Evolutionary conservation across 2,888 invertebrate species (phyloP).

Genomic region (Diadromus collaris): DNA sequence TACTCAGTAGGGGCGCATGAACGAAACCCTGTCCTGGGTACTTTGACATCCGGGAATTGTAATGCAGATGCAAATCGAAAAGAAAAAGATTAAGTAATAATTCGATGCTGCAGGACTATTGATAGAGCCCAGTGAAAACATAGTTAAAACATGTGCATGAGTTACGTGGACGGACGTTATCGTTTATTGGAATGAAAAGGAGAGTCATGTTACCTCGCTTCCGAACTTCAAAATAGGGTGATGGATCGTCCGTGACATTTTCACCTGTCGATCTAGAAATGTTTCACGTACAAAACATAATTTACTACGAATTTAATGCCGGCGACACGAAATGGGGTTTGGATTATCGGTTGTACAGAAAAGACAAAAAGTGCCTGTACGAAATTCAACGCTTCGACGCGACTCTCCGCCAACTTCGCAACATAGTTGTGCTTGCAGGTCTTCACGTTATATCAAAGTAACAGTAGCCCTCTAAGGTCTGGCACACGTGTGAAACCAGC

Average conservation of each 20-base stretch:
- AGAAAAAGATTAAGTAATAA: too few species aligned
- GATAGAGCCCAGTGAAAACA: too few species aligned
- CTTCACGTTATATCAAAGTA: slow-evolving; percentile 17
- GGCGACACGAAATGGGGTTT: neutral
- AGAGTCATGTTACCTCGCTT: too few species aligned
- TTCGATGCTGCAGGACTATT: neutral
- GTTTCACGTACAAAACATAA: neutral
- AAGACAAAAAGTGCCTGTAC: neutral
- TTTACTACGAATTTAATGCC: neutral
- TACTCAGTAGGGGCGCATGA: neutral
- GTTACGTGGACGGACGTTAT: too few species aligned
- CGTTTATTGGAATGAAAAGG: too few species aligned
- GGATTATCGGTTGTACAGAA: neutral
- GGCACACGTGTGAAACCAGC: slow-evolving; percentile 7
- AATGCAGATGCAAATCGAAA: too few species aligned
- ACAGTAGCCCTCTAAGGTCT: slow-evolving; percentile 17
- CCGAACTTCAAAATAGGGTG: neutral
- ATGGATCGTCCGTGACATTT: neutral
- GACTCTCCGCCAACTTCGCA: neutral
- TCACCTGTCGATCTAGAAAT: neutral
- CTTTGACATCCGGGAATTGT: neutral
- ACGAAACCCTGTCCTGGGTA: too few species aligned
- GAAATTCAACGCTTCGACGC: neutral
- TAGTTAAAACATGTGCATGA: too few species aligned
- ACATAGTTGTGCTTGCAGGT: neutral